phyloP scores from a whole-genome alignment of 2,113 vertebrate genomes.

The Pantherophis guttatus region DNA sequence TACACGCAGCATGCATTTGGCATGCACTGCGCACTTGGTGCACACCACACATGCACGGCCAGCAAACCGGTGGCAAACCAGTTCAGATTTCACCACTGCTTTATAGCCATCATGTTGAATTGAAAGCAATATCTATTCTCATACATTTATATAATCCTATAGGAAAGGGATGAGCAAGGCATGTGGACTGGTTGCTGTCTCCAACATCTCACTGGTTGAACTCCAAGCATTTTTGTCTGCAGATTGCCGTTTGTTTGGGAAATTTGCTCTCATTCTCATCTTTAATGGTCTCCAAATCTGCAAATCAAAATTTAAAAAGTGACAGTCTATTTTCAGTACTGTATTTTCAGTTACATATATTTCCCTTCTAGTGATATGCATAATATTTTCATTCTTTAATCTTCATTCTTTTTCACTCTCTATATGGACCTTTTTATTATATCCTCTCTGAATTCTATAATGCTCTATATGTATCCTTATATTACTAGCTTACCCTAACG shows the following conservation, averaged over 20 bases:
- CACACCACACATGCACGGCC: too few relatives aligned
- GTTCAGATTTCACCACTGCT: too few relatives aligned
- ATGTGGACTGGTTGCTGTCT: not conserved
- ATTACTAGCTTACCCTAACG: not conserved
- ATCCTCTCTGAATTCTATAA: not conserved
- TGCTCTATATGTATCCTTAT: not conserved
- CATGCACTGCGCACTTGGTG: too few relatives aligned
- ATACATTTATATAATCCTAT: not conserved
- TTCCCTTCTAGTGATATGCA: not conserved
- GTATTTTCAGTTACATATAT: too few relatives aligned
- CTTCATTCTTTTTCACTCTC: not conserved
- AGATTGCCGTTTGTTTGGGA: not conserved
- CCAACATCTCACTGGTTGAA: not conserved
- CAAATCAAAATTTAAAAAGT: not conserved
- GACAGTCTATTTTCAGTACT: too few relatives aligned
- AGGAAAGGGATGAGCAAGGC: not conserved
- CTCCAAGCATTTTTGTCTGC: not conserved
- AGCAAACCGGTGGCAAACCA: too few relatives aligned
- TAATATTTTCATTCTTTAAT: too few relatives aligned
- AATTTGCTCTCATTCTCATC: not conserved
- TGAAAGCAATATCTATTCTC: not conserved
- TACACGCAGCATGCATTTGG: too few relatives aligned
- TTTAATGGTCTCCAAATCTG: not conserved
- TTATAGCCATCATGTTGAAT: not conserved
- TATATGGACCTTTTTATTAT: not conserved